Base-by-base conservation (phyloP, 1,140 invertebrate genomes). In the Trachymyrmex septentrionalis region DNA sequence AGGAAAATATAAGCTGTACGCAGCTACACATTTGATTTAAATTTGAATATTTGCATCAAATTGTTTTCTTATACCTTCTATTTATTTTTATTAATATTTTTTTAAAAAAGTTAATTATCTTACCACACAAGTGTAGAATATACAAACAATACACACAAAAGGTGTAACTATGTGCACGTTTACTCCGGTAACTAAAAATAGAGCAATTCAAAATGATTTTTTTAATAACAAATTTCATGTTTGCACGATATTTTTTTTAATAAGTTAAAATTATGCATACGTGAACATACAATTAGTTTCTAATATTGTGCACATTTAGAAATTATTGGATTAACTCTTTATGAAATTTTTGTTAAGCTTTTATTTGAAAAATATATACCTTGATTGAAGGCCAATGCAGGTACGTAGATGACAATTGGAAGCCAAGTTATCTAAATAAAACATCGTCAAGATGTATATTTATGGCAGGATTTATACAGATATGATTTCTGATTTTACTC, bases 121-220 rank as follows among this genome's bases (percentile, higher is more conserved):
- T 96, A 98, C 98, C 92, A 99, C 96, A 84, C 97, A 97, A 0
- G 98, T 99, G 92, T 99, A 99, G 94, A 99, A 98, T 82, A 98
- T 98, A 94, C 98, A 99, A 19, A 99, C 97, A 10, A 98, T 93
- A 90, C 98, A 99, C 50, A 98, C 98, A 19, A 98, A 96, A 2
- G 98, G 97, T 3, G 98, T 98, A 1, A 98, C 97, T 19, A 97
- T 93, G 90, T 98, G 98, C 19, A 98, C 96, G 87, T 98, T 97
- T 0, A 99, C 96, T 44, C 98, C 98, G 7, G 98, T 99, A 9
- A 99, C 98, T 98, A 93, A 50, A 94, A 95, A 86, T 80, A 75
- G 21, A 84, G n/a, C 44, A 69, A 50, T 57, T n/a, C 19, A 0
- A 27, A 50, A 34, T 69, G 1, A 67, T 48, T 78, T 44, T 19